These are phyloP conservation scores for Clanis bilineata DNA, from an alignment of 2,888 invertebrate species.

Conservation along the genomic window DNA sequence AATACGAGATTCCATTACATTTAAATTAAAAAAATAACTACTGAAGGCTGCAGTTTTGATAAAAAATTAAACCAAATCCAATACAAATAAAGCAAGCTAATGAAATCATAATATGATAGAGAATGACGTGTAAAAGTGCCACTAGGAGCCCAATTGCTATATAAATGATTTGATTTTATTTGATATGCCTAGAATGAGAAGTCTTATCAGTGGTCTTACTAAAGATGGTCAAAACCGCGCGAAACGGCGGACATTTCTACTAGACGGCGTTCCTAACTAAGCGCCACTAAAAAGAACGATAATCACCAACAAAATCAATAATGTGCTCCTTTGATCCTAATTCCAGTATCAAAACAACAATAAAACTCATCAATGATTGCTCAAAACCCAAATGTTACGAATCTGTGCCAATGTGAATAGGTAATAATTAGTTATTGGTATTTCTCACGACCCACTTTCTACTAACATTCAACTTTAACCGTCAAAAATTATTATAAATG, in stretches of 20 bases:
- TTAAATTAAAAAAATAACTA: background rate
- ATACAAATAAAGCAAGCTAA: too few relatives aligned
- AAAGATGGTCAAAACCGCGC: too few relatives aligned
- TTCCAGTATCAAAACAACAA: background rate
- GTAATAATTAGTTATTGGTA: constrained; percentile 47
- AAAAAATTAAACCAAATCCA: too few relatives aligned
- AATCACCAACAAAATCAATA: background rate
- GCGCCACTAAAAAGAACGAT: too few relatives aligned
- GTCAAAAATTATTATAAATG: constrained; percentile 60
- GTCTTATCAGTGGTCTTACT: too few relatives aligned
- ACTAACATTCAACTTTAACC: constrained; percentile 69
- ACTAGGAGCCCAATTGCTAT: too few relatives aligned
- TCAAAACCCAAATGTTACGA: constrained; percentile 22
- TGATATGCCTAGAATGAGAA: too few relatives aligned
- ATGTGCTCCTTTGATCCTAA: background rate
- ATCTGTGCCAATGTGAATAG: constrained; percentile 42
- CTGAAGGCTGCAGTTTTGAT: background rate
- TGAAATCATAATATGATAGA: too few relatives aligned
- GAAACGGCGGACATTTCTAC: too few relatives aligned
- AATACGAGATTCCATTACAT: background rate
- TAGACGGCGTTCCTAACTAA: too few relatives aligned
- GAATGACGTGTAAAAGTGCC: too few relatives aligned
- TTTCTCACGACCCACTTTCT: constrained; percentile 75
- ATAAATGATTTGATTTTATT: too few relatives aligned
- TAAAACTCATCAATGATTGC: constrained; percentile 15